phyloP scores from a whole-genome alignment of 2,113 vertebrate species.

The Siphamia tubifer region DNA sequence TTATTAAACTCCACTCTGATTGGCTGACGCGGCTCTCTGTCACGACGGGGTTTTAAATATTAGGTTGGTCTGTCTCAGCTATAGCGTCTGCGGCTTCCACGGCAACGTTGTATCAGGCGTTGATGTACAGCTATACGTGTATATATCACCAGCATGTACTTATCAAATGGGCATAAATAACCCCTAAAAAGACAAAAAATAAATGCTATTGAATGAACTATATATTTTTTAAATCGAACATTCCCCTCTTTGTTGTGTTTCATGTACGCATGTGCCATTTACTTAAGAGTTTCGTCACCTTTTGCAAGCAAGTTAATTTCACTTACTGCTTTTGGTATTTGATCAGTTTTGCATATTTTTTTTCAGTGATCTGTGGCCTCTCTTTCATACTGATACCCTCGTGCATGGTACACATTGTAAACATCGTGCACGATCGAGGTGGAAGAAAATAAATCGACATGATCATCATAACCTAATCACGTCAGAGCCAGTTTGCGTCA shows the following conservation, averaged over 20 bases:
- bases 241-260: no score
- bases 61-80: slow-evolving; percentile 62
- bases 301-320: neutral
- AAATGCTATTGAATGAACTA: no score
- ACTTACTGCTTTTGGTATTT: neutral
- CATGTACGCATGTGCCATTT: neutral
- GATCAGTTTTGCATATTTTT: neutral
- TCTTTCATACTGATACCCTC: fast-evolving
- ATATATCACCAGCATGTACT: neutral
- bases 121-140: neutral
- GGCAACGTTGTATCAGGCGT: slow-evolving; percentile 66
- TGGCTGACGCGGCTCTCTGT: slow-evolving; percentile 60
- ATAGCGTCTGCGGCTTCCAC: slow-evolving; percentile 78
- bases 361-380: no score
- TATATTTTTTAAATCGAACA: no score
- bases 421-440: neutral
- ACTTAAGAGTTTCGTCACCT: neutral
- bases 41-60: slow-evolving; percentile 8
- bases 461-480: slow-evolving; percentile 2
- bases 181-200: no score
- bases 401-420: neutral
- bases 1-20: slow-evolving; percentile 26
- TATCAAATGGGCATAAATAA: no score
- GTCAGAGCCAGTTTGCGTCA: neutral
- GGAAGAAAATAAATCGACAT: slow-evolving; percentile 4